Conservation (phyloP, 2,888 invertebrate genomes). For the Papilio gigon region DNA sequence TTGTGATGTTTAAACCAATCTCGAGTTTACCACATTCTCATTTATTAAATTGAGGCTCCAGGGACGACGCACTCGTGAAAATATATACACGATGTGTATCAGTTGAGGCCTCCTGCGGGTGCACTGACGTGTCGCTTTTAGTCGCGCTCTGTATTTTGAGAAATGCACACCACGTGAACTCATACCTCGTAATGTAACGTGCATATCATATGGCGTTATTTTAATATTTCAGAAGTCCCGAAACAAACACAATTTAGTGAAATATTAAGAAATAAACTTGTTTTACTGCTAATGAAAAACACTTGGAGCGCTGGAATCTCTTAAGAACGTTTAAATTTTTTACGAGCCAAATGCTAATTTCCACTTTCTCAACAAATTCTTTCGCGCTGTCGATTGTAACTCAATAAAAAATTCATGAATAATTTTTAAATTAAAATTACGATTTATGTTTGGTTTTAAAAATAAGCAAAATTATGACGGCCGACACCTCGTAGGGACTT, state of each 20-base stretch:
- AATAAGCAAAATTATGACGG: no score
- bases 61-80: no score
- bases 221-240: not conserved
- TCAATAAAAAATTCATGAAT: conserved; percentile 24
- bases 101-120: no score
- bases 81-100: no score
- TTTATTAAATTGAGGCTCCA: no score
- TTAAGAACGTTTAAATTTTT: conserved; percentile 28
- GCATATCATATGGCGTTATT: not conserved
- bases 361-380: conserved; percentile 28
- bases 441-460: not conserved
- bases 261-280: conserved; percentile 28
- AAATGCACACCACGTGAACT: not conserved
- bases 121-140: not conserved
- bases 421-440: not conserved
- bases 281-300: conserved; percentile 31
- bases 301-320: conserved; percentile 22
- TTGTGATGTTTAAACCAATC: no score
- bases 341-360: conserved; percentile 29
- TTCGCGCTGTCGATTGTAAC: conserved; percentile 17
- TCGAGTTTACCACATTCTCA: no score
- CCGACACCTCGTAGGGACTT: not conserved
- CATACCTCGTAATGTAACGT: not conserved
- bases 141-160: not conserved
- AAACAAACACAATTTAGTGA: conserved; percentile 19